A percentile compares a stretch with the other conserved stretches of the same genome.
phyloP scores from a whole-genome alignment of 2,797 vertebrate species.

The Xiphophorus birchmanni region DNA sequence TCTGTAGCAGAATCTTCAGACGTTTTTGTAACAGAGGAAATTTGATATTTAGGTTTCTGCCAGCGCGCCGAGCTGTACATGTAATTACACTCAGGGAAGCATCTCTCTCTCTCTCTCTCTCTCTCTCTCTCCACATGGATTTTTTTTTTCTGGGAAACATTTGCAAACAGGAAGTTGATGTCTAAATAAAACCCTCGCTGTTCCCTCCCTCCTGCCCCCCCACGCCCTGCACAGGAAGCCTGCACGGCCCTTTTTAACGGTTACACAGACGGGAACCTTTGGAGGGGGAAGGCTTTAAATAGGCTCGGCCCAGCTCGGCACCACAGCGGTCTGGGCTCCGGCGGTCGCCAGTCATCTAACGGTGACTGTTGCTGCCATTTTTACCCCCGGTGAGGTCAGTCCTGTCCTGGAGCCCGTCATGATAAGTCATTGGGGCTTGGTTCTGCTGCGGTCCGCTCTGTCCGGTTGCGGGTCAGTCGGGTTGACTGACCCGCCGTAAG shows the following conservation, averaged over 20 bases:
- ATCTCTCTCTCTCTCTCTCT: slow-evolving; percentile 23
- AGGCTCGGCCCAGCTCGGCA: slow-evolving; percentile 63
- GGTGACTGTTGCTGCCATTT: slow-evolving; percentile 73
- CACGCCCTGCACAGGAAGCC: slow-evolving; percentile 58
- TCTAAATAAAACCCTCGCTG: slow-evolving; percentile 76
- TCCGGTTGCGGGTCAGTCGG: slow-evolving; percentile 57
- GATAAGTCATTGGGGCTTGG: slow-evolving; percentile 76
- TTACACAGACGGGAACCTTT: slow-evolving; percentile 70
- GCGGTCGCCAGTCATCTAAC: slow-evolving; percentile 56
- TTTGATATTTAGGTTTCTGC: slow-evolving; percentile 74
- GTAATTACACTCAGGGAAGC: slow-evolving; percentile 80
- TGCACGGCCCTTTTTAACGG: slow-evolving; percentile 61
- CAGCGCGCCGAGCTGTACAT: slow-evolving; percentile 55
- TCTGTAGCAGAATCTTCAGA: neutral
- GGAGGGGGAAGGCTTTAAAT: slow-evolving; percentile 67
- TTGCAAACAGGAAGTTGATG: slow-evolving; percentile 81
- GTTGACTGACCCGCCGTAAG: slow-evolving; percentile 57
- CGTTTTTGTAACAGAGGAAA: slow-evolving; percentile 28
- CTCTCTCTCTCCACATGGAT: slow-evolving; percentile 49
- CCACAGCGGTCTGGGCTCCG: slow-evolving; percentile 66
- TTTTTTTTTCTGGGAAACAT: slow-evolving; percentile 70
- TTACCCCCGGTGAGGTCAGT: slow-evolving; percentile 76
- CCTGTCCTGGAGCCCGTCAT: slow-evolving; percentile 67
- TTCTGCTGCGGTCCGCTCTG: slow-evolving; percentile 53
- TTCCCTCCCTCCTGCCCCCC: slow-evolving; percentile 12